Conservation (phyloP, 2,888 invertebrate genomes). For the Acrobasis repandana region DNA sequence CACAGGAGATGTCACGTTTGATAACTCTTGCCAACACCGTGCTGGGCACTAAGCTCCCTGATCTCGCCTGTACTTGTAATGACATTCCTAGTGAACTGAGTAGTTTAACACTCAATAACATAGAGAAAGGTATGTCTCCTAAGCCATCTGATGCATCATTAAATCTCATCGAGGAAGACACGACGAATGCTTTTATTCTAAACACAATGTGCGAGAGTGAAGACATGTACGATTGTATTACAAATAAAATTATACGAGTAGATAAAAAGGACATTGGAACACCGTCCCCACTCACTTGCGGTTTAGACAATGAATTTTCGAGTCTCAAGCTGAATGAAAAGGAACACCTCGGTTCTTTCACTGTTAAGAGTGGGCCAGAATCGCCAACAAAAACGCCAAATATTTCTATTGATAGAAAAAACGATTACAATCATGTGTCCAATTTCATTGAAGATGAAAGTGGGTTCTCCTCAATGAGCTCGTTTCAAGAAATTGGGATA, state of each 20-base stretch:
- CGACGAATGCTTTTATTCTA: conserved; percentile 45
- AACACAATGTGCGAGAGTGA: conserved; percentile 48
- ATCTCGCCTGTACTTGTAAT: conserved; percentile 61
- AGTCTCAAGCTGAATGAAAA: conserved; percentile 48
- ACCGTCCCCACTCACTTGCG: conserved; percentile 44
- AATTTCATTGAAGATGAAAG: conserved; percentile 89
- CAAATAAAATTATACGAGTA: conserved; percentile 44
- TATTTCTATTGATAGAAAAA: conserved; percentile 49
- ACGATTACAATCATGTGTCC: conserved; percentile 57
- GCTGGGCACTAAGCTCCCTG: conserved; percentile 71
- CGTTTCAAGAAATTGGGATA: conserved; percentile 91
- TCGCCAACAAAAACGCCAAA: conserved; percentile 39
- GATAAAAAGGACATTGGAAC: conserved; percentile 49
- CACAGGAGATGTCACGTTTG: conserved; percentile 72
- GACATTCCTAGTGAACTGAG: conserved; percentile 35
- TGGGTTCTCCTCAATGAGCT: conserved; percentile 93
- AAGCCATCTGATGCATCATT: conserved; percentile 41
- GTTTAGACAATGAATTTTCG: conserved; percentile 53
- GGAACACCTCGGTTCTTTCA: conserved; percentile 33
- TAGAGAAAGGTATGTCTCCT: conserved; percentile 37
- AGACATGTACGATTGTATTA: conserved; percentile 44
- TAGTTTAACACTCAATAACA: conserved; percentile 27
- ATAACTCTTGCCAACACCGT: conserved; percentile 79
- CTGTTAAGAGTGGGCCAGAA: conserved; percentile 32
- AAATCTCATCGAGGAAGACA: conserved; percentile 50